Evolutionary conservation across 2,888 invertebrate genomes (phyloP), one percentile per base, ranked within the genome.

Genomic region (Lasius platythorax): DNA sequence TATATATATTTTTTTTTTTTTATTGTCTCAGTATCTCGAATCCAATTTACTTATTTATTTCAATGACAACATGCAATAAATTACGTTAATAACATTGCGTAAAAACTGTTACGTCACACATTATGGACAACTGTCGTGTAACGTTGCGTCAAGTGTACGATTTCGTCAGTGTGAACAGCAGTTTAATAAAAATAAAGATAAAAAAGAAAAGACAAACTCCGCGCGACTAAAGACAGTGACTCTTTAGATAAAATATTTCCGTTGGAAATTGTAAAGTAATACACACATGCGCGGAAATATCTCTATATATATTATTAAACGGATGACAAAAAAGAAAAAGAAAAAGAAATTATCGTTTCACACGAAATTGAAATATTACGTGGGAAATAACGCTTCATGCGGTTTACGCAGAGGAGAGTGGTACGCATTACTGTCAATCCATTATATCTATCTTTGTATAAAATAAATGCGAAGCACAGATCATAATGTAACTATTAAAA

Each of bases 381-480:
- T 75, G 88, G 87, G 81, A 88, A 88, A 86, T 58, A 84, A 83
- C 63, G 76, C 74, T 56, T 85, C 43, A 67, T 40, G 63, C 43
- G 58, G 82, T 72, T 84, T 58, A 81, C 63, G 53, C 68, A 73
- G 28, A 23, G 18, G 15, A 23, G 68, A 85, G 70, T 68, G 89
- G 89, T 89, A 86, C 84, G 88, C 89, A 91, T 92, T 91, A 92
- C 85, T 91, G 91, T 93, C 92, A 91, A 92, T 87, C 89, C 86
- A 88, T 86, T 91, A 90, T 92, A 92, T 92, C 88, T 90, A 93
- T 89, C 92, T 93, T 94, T 94, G 93, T 94, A 94, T 93, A 93
- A 94, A 93, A 92, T 90, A 90, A 92, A 91, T 92, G 87, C 88
- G 92, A 92, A 89, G 89, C 84, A 89, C 91, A 91, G 91, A 94